These are phyloP conservation scores for Vireo griseus DNA, from an alignment of 2,797 vertebrate genomes.

Conservation along the genomic window DNA sequence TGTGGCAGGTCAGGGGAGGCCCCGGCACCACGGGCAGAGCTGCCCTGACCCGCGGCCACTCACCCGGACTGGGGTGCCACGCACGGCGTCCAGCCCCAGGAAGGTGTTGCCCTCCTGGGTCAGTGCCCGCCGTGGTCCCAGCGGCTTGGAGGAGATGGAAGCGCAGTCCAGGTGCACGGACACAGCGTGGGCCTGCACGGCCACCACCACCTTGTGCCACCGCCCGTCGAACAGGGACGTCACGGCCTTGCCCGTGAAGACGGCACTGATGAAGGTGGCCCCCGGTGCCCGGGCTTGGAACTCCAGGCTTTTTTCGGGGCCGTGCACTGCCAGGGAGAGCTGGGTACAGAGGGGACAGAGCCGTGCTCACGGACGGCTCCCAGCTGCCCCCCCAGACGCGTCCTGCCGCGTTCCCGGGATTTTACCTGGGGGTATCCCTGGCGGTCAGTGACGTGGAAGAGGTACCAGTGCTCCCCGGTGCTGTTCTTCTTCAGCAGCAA, in stretches of 20 bases:
- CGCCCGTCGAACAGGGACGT: conserved; percentile 83
- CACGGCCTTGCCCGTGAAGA: conserved; percentile 82
- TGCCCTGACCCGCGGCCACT: background rate
- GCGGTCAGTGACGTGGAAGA: conserved; percentile 90
- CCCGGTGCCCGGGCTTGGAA: conserved; percentile 74
- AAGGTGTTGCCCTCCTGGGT: conserved; percentile 78
- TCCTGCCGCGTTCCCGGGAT: fast-evolving
- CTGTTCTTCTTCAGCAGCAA: conserved; percentile 88
- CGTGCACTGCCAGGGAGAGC: conserved; percentile 88
- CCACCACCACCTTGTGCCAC: conserved; percentile 91
- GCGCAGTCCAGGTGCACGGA: conserved; percentile 88
- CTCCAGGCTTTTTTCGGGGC: conserved; percentile 82
- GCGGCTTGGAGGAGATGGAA: conserved; percentile 84
- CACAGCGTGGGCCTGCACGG: conserved; percentile 73
- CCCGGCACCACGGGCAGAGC: background rate
- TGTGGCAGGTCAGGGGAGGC: background rate
- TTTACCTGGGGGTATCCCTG: conserved; percentile 91
- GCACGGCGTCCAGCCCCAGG: conserved; percentile 80
- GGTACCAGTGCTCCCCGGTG: conserved; percentile 84
- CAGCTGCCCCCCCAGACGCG: fast-evolving
- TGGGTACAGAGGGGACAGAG: conserved; percentile 32
- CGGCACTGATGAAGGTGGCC: conserved; percentile 62
- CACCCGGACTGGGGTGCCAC: conserved; percentile 82
- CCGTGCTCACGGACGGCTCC: fast-evolving
- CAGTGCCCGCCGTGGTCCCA: conserved; percentile 71